Base-by-base conservation (phyloP, 2,113 vertebrate species). In the Urocolius indicus region DNA sequence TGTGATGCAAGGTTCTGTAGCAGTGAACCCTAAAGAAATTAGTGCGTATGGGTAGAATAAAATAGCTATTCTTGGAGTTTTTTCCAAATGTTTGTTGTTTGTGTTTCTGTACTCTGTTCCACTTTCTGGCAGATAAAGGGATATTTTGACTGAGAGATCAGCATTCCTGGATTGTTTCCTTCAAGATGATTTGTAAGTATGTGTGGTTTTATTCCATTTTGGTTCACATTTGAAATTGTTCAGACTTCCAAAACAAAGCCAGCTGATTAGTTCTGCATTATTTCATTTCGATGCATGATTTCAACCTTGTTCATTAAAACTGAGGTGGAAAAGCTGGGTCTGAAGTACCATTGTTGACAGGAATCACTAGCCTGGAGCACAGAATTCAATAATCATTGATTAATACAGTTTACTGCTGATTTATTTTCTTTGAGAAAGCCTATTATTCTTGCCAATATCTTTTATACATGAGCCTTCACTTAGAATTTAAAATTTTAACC, bases 341-440 rank as follows among this genome's bases (percentile, higher is more conserved):
- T 97, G 90, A 97, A 97, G 94, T 94, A 96, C 88, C 78, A 27
- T 10, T 80, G 63, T 96, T 96, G 89, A 95, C 92, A 95, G 94
- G 93, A 98, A 73, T 55, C 87, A 95, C 65, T 97, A 96, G 89
- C 91, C 88, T 97, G 72, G 72, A 96, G 96, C 92, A 85, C 49
- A 82, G 84, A 95, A 98, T 96, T 96, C 96, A 98, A 91, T 98
- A 97, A 91, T 84, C 91, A 96, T 97, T 97, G 97, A 98, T 98
- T 97, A 96, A 94, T 95, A 89, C 81, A 96, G 83, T 96, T 98
- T 95, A 95, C 84, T 97, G 88, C 87, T 97, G 90, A 94, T 97
- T 93, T 97, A 58, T 96, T 97, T 96, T 86, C 63, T 91, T 95
- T 95, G 93, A 88, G 96, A 97, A 95, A 97, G 85, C 91, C 96